Evolutionary conservation across 2,113 vertebrate species (phyloP), one percentile per base, ranked within the genome.

Genomic region (Vulpes vulpes): DNA sequence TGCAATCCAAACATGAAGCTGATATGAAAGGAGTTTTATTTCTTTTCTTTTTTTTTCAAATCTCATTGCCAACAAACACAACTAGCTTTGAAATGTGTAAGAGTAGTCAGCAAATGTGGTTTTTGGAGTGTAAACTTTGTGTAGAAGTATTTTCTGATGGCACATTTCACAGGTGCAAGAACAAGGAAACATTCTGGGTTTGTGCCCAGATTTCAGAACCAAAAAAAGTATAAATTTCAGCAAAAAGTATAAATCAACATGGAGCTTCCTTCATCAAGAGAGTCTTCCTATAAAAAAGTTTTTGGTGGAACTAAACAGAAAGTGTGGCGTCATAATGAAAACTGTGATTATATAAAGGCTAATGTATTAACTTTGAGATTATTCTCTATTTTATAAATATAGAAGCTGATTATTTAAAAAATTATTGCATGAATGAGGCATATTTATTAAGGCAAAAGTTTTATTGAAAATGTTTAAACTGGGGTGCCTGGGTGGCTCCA

Each of bases 311-410:
- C n/a, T 71, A 55, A 27, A 96, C 35, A 64, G n/a, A 79, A 91
- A 27, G 9, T 3, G 23, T 89, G 67, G 19, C 51, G 23, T 57
- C 20, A 59, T 25, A 35, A 4, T 27, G 23, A 90, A 79, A 62
- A 64, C 17, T 38, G 55, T 88, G 59, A 62, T n/a, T 79, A 59
- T 38, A 7, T 43, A 73, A 25, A 93, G 71, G 51, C n/a, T 90
- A 84, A 71, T 69, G 3, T 62, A 6, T 76, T 94, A 53, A 85
- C 38, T 90, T 90, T 84, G 20, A 38, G 30, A 79, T 80, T 83
- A 82, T 35, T 87, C 73, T 71, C 27, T 89, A n/a, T 88, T 95
- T 89, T 59, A 85, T 85, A 79, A 80, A 93, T 53, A 59, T 11
- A 2, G 17, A 93, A 93, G 11, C 25, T 76, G 15, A 65, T 76